Conservation (phyloP, 2,797 vertebrate genomes). For the Ciconia nigra region DNA sequence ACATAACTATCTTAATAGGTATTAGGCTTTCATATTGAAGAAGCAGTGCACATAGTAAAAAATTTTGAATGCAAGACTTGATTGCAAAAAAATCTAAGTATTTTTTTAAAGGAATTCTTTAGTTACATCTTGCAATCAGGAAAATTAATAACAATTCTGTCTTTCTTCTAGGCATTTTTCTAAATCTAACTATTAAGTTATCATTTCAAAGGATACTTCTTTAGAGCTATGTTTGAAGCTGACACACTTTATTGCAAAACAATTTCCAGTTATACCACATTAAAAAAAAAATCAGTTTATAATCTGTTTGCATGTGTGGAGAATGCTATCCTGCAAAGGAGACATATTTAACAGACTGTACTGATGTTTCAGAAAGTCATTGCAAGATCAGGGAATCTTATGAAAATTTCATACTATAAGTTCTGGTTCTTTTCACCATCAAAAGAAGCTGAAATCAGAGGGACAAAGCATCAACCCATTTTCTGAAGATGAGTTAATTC, state of each 20-base stretch:
- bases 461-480: neutral
- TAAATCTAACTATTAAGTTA: neutral
- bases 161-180: neutral
- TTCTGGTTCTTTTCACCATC: neutral
- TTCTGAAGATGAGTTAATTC: neutral
- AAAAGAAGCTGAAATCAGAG: neutral
- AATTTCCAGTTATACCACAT: neutral
- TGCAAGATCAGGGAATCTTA: neutral
- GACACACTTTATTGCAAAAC: neutral
- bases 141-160: neutral
- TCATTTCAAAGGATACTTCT: neutral
- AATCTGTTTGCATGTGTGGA: neutral
- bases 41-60: neutral
- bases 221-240: neutral
- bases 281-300: neutral
- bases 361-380: neutral
- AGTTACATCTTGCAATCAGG: neutral
- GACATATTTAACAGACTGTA: neutral
- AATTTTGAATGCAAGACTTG: neutral
- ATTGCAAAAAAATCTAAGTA: neutral
- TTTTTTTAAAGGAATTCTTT: neutral
- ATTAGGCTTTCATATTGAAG: neutral
- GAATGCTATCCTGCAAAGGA: neutral
- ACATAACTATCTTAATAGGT: neutral
- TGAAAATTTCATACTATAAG: neutral